Conservation (phyloP, 2,113 vertebrate genomes). For the Tyto alba region DNA sequence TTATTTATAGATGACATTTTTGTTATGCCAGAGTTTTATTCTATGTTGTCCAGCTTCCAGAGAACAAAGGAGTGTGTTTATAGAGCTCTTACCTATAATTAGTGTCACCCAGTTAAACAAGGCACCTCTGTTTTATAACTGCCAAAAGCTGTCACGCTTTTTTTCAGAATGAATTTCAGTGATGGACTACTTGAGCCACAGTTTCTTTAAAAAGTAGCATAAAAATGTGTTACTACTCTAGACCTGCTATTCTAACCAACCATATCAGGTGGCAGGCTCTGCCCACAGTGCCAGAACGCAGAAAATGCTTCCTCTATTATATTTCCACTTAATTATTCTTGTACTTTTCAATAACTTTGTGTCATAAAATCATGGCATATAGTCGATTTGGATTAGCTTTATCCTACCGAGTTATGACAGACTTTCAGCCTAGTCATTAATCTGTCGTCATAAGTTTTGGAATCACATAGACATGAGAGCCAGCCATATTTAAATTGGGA, state of each 20-base stretch:
- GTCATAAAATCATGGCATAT: constrained; percentile 65
- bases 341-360: constrained; percentile 65
- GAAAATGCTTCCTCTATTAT: constrained; percentile 61
- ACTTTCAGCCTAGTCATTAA: constrained; percentile 62
- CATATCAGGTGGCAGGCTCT: constrained; percentile 46
- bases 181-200: constrained; percentile 37
- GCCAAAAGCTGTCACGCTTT: constrained; percentile 55
- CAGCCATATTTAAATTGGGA: constrained; percentile 36
- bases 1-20: constrained; percentile 64
- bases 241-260: constrained; percentile 29
- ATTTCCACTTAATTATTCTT: constrained; percentile 66
- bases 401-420: constrained; percentile 67
- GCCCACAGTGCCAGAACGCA: background rate
- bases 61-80: constrained; percentile 64
- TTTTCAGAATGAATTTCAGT: constrained; percentile 47
- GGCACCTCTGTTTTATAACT: constrained; percentile 66
- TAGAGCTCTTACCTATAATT: constrained; percentile 70
- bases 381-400: constrained; percentile 71
- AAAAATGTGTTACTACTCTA: constrained; percentile 46
- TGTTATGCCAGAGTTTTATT: constrained; percentile 30
- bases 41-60: constrained; percentile 42
- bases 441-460: constrained; percentile 38
- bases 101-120: constrained; percentile 69
- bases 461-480: background rate
- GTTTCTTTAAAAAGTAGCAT: constrained; percentile 48